Conservation (phyloP, 2,113 vertebrate species). For the Aldabrachelys gigantea region DNA sequence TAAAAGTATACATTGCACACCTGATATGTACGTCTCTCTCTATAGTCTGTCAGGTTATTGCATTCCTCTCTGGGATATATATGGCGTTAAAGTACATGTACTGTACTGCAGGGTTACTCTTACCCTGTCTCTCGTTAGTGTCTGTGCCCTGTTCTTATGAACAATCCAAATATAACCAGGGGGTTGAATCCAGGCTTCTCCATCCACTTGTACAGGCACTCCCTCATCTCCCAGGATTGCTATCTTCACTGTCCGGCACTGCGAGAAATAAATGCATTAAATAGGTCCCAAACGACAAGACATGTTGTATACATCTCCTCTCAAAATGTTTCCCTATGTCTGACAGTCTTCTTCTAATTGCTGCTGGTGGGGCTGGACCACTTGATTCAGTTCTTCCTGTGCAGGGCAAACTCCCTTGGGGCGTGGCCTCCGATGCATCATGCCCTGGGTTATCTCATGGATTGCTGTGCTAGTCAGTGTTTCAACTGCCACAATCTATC, state of each 20-base stretch:
- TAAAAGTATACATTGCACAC: not conserved
- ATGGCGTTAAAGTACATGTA: accelerated
- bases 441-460: not conserved
- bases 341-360: not conserved
- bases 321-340: not conserved
- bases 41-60: not conserved
- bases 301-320: not conserved
- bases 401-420: not conserved
- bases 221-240: constrained; percentile 96
- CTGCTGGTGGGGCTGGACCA: not conserved
- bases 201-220: constrained; percentile 97
- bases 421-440: accelerated
- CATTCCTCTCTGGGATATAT: accelerated
- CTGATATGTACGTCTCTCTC: not conserved
- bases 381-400: not conserved
- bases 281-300: not conserved
- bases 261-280: constrained; percentile 4
- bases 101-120: constrained; percentile 7
- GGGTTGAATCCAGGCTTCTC: constrained; percentile 98
- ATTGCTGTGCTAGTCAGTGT: not conserved
- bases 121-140: constrained; percentile 94
- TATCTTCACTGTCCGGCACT: constrained; percentile 98
- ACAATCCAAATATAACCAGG: constrained; percentile 95
- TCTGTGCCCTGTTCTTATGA: constrained; percentile 98
- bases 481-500: not conserved